Evolutionary conservation across 1,140 invertebrate genomes (phyloP), one percentile per base, ranked within the genome.

Genomic region (Tetragnatha versicolor): DNA sequence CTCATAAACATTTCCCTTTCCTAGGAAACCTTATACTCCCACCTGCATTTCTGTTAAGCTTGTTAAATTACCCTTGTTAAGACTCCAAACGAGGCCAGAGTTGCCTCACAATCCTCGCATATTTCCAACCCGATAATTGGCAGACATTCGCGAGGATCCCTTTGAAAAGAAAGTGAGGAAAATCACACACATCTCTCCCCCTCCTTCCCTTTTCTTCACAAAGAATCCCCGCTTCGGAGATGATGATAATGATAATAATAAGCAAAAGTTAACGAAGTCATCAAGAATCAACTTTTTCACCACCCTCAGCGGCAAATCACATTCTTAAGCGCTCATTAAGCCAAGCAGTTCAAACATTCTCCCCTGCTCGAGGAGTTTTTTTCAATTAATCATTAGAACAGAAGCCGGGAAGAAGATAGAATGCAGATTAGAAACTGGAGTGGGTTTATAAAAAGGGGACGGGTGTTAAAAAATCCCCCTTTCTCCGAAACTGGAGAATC

Each of bases 361-460:
- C 20, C 42, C 22, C 51, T 31, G 42, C 39, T 51, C 60, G 60
- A 37, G 63, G 66, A 76, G 29, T 76, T 75, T 76, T 72, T 76
- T 76, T 76, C 73, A 76, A 76, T 76, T 76, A 76, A 76, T 76
- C 73, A 76, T 76, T 76, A 76, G 66, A 76, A 76, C 73, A 76
- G 73, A 76, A 33, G 53, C 22, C 37, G 33, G 25, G 61, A 73
- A 61, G 39, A 60, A 42, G 37, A 73, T 47, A 73, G 61, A 73
- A 73, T 55, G 29, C 39, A 63, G 60, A 65, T 70, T 70, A 51
- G 17, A 42, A 42, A 17, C 7, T n/a, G 33, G 35, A 31, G 20
- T 42, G 9, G 20, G 9, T n/a, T n/a, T n/a, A n/a, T 51, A 53
- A 58, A 25, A 58, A 3, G 17, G 14, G 3, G 20, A 20, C 27